Percentiles rank a stretch among this genome's conserved stretches.
Evolutionary conservation across 2,888 invertebrate genomes (phyloP).

Genomic region (Brachyopa scutellaris): DNA sequence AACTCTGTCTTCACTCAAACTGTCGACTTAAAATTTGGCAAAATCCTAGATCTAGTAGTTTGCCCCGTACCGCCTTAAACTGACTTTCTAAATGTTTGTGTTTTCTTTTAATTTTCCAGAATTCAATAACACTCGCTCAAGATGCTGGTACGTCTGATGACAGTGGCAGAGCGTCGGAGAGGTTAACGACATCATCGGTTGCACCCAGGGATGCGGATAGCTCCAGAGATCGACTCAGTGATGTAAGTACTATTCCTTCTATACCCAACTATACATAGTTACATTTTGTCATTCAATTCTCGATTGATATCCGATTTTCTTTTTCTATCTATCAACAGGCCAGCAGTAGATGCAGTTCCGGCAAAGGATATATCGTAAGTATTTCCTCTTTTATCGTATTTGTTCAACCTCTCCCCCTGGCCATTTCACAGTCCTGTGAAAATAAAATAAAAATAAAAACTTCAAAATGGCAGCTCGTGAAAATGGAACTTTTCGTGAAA

Average conservation of each 20-base stretch:
- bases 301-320: slow-evolving; percentile 21
- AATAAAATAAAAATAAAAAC: slow-evolving; percentile 11
- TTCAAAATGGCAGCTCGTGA: slow-evolving; percentile 60
- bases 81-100: background rate
- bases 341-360: slow-evolving; percentile 95
- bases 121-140: slow-evolving; percentile 86
- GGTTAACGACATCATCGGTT: slow-evolving; percentile 89
- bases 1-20: too few species aligned
- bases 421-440: background rate
- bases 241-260: slow-evolving; percentile 84
- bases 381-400: slow-evolving; percentile 74
- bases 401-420: background rate
- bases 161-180: slow-evolving; percentile 91
- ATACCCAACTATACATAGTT: background rate
- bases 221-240: slow-evolving; percentile 91
- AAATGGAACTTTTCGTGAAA: slow-evolving; percentile 55
- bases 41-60: too few species aligned
- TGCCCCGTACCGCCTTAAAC: background rate
- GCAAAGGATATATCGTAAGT: slow-evolving; percentile 97
- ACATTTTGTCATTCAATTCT: background rate
- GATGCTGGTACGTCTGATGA: slow-evolving; percentile 93
- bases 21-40: too few species aligned
- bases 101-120: slow-evolving; percentile 83
- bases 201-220: slow-evolving; percentile 90
- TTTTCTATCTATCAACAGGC: slow-evolving; percentile 82